Conservation (phyloP, 2,797 vertebrate species). For the Gallirallus australis region DNA sequence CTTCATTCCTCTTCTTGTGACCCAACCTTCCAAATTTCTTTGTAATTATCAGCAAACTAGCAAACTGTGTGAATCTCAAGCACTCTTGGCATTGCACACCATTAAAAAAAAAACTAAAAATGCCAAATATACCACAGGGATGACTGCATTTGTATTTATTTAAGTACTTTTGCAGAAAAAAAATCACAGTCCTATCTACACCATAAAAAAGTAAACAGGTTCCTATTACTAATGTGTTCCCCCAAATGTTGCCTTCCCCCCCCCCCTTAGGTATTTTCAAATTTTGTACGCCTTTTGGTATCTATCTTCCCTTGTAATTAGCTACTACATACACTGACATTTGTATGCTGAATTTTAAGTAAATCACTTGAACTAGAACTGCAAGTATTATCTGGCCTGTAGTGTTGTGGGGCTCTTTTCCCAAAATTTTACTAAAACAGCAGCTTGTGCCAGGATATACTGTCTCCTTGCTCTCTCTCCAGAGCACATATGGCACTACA, state of each 20-base stretch:
- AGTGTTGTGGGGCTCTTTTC: neutral
- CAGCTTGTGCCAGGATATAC: neutral
- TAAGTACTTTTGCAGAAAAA: neutral
- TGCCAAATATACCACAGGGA: neutral
- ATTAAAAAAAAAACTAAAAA: neutral
- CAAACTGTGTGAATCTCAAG: neutral
- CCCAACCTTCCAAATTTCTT: neutral
- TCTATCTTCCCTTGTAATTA: neutral
- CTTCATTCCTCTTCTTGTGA: neutral
- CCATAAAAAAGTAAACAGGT: neutral
- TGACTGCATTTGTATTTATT: neutral
- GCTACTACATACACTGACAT: fast-evolving
- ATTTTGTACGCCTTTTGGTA: neutral
- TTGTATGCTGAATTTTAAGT: neutral
- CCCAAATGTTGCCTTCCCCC: fast-evolving
- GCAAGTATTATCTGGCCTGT: neutral
- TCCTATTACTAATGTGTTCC: neutral
- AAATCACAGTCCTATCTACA: neutral
- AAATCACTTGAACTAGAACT: neutral
- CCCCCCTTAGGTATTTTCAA: fast-evolving
- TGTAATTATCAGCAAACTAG: neutral
- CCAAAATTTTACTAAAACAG: neutral
- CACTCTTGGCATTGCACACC: neutral
- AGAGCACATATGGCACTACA: neutral
- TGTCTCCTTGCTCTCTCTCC: neutral